phyloP scores from a whole-genome alignment of 37 sponge, comb jelly and placozoan genomes.

The Oopsacas minuta region DNA sequence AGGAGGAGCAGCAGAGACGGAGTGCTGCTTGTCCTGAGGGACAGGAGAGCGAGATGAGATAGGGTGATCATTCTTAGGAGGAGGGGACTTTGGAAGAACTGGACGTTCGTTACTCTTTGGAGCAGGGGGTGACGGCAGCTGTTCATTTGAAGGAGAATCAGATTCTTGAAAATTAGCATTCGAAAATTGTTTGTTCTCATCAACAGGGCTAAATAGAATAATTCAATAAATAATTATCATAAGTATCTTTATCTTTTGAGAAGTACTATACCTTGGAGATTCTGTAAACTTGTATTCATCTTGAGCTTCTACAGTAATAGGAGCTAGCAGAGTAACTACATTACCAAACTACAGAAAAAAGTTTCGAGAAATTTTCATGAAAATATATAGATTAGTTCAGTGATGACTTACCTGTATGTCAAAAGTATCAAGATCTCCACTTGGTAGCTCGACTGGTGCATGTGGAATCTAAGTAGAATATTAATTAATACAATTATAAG shows the following conservation, averaged over 20 bases:
- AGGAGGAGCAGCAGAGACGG: background rate
- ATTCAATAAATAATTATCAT: no score
- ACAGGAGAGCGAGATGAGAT: background rate
- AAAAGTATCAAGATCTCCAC: background rate
- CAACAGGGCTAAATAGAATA: background rate
- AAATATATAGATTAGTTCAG: background rate
- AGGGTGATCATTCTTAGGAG: background rate
- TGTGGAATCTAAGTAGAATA: background rate
- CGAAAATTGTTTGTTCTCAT: background rate
- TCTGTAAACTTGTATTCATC: background rate
- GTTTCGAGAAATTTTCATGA: background rate
- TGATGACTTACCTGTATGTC: background rate
- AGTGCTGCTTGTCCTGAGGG: background rate
- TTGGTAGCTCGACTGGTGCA: background rate
- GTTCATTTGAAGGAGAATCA: background rate
- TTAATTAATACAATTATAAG: background rate
- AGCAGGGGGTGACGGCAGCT: background rate
- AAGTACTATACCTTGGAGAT: background rate
- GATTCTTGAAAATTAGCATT: background rate
- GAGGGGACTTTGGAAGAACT: background rate
- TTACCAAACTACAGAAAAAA: slow-evolving; percentile 1
- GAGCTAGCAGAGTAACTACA: background rate
- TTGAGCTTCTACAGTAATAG: background rate
- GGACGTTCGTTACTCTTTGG: background rate
- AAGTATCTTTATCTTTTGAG: no score